Conservation (phyloP, 1,140 invertebrate species). For the Paracyclopina nana region DNA sequence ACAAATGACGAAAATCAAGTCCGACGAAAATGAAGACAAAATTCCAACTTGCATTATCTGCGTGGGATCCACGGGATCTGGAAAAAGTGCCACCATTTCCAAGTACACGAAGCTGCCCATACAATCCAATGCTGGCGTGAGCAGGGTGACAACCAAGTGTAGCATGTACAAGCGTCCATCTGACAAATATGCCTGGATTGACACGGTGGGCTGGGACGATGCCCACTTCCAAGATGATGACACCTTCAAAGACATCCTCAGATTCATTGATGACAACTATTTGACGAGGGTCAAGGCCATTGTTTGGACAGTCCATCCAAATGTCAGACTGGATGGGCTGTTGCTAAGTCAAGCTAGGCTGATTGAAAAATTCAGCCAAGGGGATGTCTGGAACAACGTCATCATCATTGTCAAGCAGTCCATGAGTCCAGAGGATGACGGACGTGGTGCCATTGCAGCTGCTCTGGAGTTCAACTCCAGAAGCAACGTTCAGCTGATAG, state of each 20-base stretch:
- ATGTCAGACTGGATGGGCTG: not conserved
- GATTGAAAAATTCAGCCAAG: conserved; percentile 4
- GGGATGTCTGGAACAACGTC: conserved; percentile 13
- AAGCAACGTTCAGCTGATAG: not conserved
- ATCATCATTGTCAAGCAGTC: conserved; percentile 8
- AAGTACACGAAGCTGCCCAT: conserved; percentile 1
- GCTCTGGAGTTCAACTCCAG: not conserved
- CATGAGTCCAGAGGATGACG: conserved; percentile 5
- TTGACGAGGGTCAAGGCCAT: conserved; percentile 8
- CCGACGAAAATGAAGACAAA: too few species aligned
- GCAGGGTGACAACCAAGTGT: not conserved
- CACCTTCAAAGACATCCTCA: conserved; percentile 11
- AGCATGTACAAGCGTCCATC: not conserved
- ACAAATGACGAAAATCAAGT: too few species aligned
- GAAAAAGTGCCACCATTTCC: conserved; percentile 9
- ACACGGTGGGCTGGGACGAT: conserved; percentile 13
- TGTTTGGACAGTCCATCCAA: conserved; percentile 3
- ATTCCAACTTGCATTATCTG: conserved; percentile 10
- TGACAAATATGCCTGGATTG: conserved; percentile 1
- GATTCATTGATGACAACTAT: conserved; percentile 11
- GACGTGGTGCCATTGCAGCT: not conserved
- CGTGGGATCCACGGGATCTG: conserved; percentile 6
- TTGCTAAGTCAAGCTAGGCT: conserved; percentile 1
- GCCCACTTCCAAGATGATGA: not conserved
- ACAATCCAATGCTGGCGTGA: not conserved